These are phyloP conservation scores for Neolamprologus sp. DNA, from an alignment of 2,113 vertebrate genomes.

Conservation along the genomic window DNA sequence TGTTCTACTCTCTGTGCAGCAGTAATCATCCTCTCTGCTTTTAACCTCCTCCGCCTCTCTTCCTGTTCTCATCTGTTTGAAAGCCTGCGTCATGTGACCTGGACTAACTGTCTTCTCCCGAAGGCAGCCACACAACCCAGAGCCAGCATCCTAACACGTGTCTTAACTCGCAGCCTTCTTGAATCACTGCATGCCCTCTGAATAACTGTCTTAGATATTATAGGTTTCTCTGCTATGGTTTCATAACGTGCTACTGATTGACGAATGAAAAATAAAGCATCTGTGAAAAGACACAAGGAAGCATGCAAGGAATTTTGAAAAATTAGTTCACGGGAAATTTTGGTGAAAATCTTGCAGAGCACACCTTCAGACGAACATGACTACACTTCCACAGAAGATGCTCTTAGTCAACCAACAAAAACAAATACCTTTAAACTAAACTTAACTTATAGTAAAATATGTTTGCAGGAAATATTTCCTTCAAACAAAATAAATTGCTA, in stretches of 20 bases:
- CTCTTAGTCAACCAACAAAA: background rate
- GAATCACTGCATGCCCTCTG: background rate
- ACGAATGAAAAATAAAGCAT: background rate
- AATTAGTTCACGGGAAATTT: background rate
- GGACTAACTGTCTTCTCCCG: slow-evolving; percentile 16
- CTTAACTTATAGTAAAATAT: background rate
- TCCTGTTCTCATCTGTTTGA: slow-evolving; percentile 29
- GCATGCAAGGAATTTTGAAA: background rate
- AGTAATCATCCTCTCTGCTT: slow-evolving; percentile 17
- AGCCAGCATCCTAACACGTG: slow-evolving; percentile 23
- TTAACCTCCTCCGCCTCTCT: background rate
- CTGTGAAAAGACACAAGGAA: background rate
- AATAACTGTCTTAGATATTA: background rate
- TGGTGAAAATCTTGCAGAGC: background rate
- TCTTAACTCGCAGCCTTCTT: slow-evolving; percentile 3
- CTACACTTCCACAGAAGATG: background rate
- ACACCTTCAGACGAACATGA: background rate
- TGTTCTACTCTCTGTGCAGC: background rate
- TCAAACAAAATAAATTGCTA: background rate
- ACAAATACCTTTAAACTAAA: background rate
- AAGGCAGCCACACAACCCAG: slow-evolving; percentile 25
- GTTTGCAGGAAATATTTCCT: background rate
- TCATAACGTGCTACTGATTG: background rate
- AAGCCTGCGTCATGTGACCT: slow-evolving; percentile 49
- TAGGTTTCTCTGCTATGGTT: background rate